phyloP scores from a whole-genome alignment of 2,113 vertebrate genomes.

The Phycodurus eques region DNA sequence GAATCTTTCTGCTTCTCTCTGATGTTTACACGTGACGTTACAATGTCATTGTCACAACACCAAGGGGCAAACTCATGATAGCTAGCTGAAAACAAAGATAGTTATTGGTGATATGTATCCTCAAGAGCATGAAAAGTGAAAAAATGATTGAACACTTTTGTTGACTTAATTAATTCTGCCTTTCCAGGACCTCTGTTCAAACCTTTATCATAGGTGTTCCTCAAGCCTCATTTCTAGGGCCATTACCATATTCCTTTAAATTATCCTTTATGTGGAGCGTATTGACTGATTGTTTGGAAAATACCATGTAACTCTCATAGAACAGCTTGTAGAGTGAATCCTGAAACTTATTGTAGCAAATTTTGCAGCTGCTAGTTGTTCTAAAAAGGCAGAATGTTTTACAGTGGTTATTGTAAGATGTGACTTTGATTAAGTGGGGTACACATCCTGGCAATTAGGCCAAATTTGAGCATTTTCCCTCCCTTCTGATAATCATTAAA shows the following conservation, averaged over 20 bases:
- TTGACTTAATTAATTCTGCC: neutral
- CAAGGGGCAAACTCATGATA: constrained; percentile 2
- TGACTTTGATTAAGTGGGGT: too few species aligned
- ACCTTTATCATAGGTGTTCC: neutral
- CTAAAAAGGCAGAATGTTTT: too few species aligned
- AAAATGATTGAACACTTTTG: neutral
- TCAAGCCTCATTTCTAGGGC: neutral
- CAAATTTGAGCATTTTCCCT: too few species aligned
- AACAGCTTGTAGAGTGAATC: too few species aligned
- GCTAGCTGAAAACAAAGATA: constrained; percentile 10
- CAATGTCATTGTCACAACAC: neutral
- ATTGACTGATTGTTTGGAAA: neutral
- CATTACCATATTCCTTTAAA: neutral
- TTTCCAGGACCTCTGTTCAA: neutral
- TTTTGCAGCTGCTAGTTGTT: too few species aligned
- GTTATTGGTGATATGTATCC: neutral
- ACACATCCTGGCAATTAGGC: too few species aligned
- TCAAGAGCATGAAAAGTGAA: neutral
- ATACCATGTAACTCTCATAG: neutral
- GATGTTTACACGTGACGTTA: neutral
- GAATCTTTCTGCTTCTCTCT: neutral
- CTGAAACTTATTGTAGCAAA: too few species aligned
- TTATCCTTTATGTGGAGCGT: neutral
- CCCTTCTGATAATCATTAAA: too few species aligned
- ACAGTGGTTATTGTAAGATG: too few species aligned